Percentiles rank a stretch among this genome's conserved stretches.
phyloP scores from a whole-genome alignment of 2,113 vertebrate genomes.

The Uria aalge region DNA sequence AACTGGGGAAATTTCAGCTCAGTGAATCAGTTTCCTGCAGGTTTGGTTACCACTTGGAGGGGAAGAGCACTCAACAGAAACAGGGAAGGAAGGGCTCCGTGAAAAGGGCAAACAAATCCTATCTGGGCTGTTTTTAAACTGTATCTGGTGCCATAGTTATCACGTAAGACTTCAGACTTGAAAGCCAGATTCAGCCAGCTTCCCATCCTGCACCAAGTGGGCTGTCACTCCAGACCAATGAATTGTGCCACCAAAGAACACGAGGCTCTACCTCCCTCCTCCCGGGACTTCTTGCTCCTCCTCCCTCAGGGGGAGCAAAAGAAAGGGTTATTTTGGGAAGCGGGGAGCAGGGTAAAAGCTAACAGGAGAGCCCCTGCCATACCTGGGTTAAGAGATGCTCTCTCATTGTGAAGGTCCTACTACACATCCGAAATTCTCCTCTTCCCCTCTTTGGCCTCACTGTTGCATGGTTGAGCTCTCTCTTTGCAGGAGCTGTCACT shows the following conservation, averaged over 20 bases:
- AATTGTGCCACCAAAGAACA: not conserved
- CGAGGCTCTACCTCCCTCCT: rapidly evolving
- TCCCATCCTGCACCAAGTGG: rapidly evolving
- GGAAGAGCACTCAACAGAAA: not conserved
- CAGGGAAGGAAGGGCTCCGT: not conserved
- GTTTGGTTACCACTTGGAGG: not conserved
- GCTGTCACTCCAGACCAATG: not conserved
- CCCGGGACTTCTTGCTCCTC: not conserved
- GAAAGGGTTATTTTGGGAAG: not conserved
- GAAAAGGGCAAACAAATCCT: not conserved
- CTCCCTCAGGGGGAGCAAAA: not conserved
- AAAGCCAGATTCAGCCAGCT: not conserved
- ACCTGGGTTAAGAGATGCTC: not conserved
- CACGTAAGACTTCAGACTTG: not conserved
- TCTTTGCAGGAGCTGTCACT: not conserved
- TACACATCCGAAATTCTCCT: not conserved
- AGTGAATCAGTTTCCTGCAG: not conserved
- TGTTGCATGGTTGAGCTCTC: not conserved
- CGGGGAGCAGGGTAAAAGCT: not conserved
- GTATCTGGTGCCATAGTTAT: not conserved
- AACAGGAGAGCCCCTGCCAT: rapidly evolving
- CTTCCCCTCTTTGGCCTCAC: not conserved
- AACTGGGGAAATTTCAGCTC: not conserved
- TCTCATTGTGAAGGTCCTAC: not conserved
- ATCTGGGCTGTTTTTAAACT: not conserved